phyloP scores from a whole-genome alignment of 2,113 vertebrate species.

The Melanerpes aurifrons region DNA sequence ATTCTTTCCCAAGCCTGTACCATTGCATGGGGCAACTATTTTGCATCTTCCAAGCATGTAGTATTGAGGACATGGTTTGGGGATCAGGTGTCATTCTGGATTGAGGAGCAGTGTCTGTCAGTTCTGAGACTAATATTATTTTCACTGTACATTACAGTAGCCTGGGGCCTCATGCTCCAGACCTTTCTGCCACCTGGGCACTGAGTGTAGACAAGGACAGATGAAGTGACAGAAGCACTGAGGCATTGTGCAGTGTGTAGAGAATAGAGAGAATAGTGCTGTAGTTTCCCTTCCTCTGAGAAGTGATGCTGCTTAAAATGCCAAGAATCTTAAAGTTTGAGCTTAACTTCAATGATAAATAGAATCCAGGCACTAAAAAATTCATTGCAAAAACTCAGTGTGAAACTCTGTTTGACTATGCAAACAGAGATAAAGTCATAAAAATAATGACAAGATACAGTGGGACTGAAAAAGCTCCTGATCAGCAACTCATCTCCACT shows the following conservation, averaged over 20 bases:
- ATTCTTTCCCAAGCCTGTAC: too few species aligned
- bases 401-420: background rate
- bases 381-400: background rate
- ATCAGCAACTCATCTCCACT: background rate
- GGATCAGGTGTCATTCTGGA: background rate
- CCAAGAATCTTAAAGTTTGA: background rate
- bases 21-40: too few species aligned
- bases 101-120: background rate
- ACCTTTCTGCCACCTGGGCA: background rate
- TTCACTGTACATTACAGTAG: too few species aligned
- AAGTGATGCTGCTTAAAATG: background rate
- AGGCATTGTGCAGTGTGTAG: background rate
- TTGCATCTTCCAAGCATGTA: background rate
- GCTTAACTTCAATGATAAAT: background rate
- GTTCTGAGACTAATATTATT: background rate
- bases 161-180: fast-evolving
- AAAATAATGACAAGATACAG: constrained; percentile 21
- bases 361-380: background rate
- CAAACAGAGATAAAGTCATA: constrained; percentile 11
- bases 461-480: constrained; percentile 27
- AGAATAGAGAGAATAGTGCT: background rate
- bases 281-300: background rate
- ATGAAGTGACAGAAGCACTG: background rate
- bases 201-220: background rate
- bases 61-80: background rate